These are phyloP conservation scores for Notodonta dromedarius DNA, from an alignment of 2,888 invertebrate genomes.

Conservation along the genomic window DNA sequence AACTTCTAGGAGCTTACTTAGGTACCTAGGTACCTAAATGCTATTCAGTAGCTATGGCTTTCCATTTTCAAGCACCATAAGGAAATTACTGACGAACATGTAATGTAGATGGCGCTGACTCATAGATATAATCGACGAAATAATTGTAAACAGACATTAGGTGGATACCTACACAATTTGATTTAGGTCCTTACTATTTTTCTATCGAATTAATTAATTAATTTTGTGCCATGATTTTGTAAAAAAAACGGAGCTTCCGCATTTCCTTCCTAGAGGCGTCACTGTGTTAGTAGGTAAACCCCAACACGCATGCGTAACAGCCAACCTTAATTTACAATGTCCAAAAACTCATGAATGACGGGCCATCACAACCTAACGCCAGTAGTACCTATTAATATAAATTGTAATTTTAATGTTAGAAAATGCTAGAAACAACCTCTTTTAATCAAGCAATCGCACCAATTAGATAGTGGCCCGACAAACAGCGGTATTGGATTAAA, in stretches of 20 bases:
- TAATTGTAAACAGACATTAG: no score
- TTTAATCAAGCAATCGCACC: slow-evolving; percentile 65
- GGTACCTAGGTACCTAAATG: no score
- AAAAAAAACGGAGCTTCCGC: neutral
- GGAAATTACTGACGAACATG: no score
- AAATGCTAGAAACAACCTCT: slow-evolving; percentile 68
- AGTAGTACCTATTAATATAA: slow-evolving; percentile 58
- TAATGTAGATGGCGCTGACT: no score
- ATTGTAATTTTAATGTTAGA: slow-evolving; percentile 68
- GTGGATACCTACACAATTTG: no score
- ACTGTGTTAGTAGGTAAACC: slow-evolving; percentile 17
- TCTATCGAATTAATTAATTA: no score
- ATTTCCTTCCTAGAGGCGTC: slow-evolving; percentile 44
- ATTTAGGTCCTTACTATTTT: no score
- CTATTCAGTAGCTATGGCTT: no score
- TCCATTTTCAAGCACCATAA: no score
- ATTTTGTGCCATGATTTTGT: no score
- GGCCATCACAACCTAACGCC: slow-evolving; percentile 64
- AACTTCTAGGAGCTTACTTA: no score
- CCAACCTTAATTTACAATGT: slow-evolving; percentile 63
- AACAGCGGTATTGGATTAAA: slow-evolving; percentile 55
- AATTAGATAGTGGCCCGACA: slow-evolving; percentile 75
- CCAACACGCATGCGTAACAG: slow-evolving; percentile 70
- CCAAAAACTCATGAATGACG: slow-evolving; percentile 79
- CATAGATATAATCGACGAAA: no score